Conservation (phyloP, 1,140 invertebrate genomes). For the Lasioglossum albipes region DNA sequence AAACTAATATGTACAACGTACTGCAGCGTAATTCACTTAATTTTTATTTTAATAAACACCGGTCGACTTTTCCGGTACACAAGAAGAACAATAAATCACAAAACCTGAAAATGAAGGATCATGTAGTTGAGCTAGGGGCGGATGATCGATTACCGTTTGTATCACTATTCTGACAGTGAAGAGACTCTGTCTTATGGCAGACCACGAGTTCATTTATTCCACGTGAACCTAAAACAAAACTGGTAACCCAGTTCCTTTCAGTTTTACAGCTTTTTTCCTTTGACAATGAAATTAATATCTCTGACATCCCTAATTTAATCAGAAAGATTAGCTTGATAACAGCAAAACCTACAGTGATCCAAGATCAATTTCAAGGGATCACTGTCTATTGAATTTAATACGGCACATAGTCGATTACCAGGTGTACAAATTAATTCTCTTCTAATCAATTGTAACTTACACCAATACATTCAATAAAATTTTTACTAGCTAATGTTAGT, state of each 20-base stretch:
- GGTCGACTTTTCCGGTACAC: not conserved
- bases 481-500: no score
- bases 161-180: not conserved
- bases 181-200: not conserved
- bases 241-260: not conserved
- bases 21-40: not conserved
- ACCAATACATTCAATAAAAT: no score
- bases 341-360: no score
- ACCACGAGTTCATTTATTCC: not conserved
- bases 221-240: not conserved
- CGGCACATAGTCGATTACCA: no score
- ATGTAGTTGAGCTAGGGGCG: not conserved
- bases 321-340: no score
- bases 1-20: not conserved
- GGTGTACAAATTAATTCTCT: no score
- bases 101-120: conserved; percentile 16
- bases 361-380: no score
- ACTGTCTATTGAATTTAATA: no score
- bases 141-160: conserved; percentile 14
- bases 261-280: not conserved
- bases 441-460: no score
- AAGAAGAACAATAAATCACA: conserved; percentile 13
- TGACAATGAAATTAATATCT: not conserved
- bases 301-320: no score
- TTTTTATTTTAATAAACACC: not conserved